Conservation (phyloP, 2,113 vertebrate genomes). For the Hippolais icterina region DNA sequence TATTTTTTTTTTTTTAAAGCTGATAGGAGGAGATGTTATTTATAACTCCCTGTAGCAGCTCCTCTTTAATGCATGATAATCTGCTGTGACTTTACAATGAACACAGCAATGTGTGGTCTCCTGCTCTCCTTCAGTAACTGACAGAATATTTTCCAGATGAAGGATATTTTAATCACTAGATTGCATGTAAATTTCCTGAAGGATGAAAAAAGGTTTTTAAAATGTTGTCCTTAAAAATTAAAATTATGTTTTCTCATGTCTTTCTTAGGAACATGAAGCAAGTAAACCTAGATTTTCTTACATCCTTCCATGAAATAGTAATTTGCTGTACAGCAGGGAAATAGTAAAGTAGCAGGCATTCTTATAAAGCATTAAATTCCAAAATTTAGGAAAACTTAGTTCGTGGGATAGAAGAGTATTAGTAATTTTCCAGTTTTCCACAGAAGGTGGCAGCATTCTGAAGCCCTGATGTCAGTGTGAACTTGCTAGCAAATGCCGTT, state of each 20-base stretch:
- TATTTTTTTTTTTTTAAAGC: neutral
- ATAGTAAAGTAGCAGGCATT: neutral
- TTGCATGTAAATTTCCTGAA: neutral
- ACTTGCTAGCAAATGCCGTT: neutral
- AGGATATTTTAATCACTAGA: neutral
- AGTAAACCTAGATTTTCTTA: neutral
- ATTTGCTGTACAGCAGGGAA: neutral
- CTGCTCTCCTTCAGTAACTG: neutral
- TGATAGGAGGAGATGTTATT: constrained; percentile 14
- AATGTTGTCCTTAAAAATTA: neutral
- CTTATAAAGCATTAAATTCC: neutral
- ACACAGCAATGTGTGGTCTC: neutral
- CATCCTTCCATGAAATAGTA: neutral
- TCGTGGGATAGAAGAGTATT: neutral
- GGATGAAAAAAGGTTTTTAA: neutral
- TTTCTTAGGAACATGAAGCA: neutral
- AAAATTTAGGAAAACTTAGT: neutral
- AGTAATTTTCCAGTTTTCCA: neutral
- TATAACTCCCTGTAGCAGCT: neutral
- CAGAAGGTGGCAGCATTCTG: constrained; percentile 45
- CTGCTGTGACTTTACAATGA: neutral
- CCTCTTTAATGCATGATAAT: neutral
- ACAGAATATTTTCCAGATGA: neutral
- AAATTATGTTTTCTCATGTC: neutral
- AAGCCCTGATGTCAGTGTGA: neutral